Evolutionary conservation across 2,888 invertebrate genomes (phyloP), one percentile per base, ranked within the genome.

Genomic region (Punctoribates punctum): DNA sequence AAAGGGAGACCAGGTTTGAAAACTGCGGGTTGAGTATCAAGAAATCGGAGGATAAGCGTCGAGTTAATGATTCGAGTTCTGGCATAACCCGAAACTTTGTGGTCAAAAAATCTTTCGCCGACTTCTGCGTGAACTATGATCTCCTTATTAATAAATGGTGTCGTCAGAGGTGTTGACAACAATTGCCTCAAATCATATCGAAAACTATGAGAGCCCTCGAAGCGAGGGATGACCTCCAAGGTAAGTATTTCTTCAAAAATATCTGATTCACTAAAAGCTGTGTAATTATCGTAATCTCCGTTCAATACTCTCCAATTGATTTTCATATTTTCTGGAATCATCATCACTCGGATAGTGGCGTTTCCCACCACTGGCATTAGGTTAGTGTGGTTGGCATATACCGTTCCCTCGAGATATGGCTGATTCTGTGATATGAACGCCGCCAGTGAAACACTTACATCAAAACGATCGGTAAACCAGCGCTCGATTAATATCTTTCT

Each of bases 341-440:
- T n/a, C 1, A 78, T 48, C 0, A 83, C 80, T 25, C 81, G 80
- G 11, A 84, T 78, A 3, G 84, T 83, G 0, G 82, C 81, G 79
- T 85, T 85, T 8, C 84, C 85, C 27, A 81, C 79, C 1, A 82
- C 83, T 20, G 79, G 78, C 2, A 79, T 76, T 17, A 80, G 77
- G 29, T 77, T 79, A 3, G 78, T 79, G 70, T 80, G 78, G 25
- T 80, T 80, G 9, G 80, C 78, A 27, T 77, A 34, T 1, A 80
- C 57, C 23, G 77, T 76, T 0, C 80, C 80, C 73, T 78, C 79
- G 15, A 81, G 62, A 42, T 73, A 76, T 17, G 80, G 77, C 15
- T 80, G 79, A 0, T 80, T 78, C n/a, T 78, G 77, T 25, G 80
- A 74, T 20, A 80, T 73, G 70, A 79, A 81, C 0, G 80, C 77